phyloP scores from a whole-genome alignment of 2,113 vertebrate species.

The Cisticola juncidis region DNA sequence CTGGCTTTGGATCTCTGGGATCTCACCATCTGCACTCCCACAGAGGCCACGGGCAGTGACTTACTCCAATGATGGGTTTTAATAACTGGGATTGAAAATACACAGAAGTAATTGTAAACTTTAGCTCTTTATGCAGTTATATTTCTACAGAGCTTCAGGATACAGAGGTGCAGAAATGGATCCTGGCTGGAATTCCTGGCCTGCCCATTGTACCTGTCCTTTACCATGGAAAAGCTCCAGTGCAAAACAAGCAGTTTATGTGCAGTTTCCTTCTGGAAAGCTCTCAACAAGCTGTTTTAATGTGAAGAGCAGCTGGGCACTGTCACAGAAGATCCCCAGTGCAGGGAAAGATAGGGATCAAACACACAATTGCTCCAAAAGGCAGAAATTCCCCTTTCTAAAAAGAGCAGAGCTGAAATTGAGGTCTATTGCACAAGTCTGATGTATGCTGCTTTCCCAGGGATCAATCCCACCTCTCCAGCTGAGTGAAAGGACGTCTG shows the following conservation, averaged over 20 bases:
- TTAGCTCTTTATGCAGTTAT: neutral
- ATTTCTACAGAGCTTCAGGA: neutral
- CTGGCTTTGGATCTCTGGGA: neutral
- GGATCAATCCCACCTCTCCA: neutral
- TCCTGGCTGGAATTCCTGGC: neutral
- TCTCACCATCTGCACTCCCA: neutral
- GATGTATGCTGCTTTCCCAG: fast-evolving
- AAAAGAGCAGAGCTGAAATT: neutral
- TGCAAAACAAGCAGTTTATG: neutral
- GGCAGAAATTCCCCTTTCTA: neutral
- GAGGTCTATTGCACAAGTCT: fast-evolving
- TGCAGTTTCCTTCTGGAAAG: neutral
- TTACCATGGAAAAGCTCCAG: neutral
- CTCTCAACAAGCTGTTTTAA: neutral
- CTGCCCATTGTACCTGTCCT: neutral
- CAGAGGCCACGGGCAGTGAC: neutral
- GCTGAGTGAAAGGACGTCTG: neutral
- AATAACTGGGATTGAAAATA: neutral
- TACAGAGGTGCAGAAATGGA: neutral
- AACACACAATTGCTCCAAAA: neutral
- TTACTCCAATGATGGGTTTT: neutral
- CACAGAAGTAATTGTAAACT: neutral
- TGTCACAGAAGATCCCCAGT: fast-evolving
- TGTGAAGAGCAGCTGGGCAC: neutral
- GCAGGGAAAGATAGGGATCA: neutral